Evolutionary conservation across 53 echinoderm and acorn worm species (phyloP).

Genomic region (Holothuria leucospilota): DNA sequence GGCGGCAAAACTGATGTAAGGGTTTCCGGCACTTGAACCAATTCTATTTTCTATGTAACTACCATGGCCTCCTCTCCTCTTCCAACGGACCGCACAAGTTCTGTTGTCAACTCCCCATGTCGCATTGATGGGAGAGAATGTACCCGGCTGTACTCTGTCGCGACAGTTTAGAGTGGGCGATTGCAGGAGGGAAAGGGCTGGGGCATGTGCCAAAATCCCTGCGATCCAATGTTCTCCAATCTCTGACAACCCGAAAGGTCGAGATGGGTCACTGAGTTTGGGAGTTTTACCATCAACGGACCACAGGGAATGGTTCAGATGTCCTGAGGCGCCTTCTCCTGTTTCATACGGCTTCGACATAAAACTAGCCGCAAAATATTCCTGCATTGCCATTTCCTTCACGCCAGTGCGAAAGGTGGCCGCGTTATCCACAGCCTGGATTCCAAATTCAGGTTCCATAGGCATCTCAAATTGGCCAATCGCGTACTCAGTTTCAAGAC

Average conservation of each 20-base stretch:
- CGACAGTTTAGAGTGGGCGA: slow-evolving; percentile 66
- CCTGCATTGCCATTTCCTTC: slow-evolving; percentile 49
- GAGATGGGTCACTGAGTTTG: too few species aligned
- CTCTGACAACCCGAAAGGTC: slow-evolving; percentile 25
- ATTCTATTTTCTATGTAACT: slow-evolving; percentile 64
- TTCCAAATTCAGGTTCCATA: too few species aligned
- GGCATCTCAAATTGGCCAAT: too few species aligned
- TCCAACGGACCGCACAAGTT: slow-evolving; percentile 42
- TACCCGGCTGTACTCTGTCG: slow-evolving; percentile 43
- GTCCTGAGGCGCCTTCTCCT: slow-evolving; percentile 36
- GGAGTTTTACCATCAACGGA: slow-evolving; percentile 32
- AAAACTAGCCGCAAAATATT: slow-evolving; percentile 52
- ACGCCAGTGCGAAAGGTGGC: slow-evolving; percentile 42
- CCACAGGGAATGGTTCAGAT: slow-evolving; percentile 69
- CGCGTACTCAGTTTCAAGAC: too few species aligned
- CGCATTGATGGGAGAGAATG: slow-evolving; percentile 63
- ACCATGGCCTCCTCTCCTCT: slow-evolving; percentile 45
- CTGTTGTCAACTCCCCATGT: slow-evolving; percentile 71
- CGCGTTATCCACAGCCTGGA: slow-evolving; percentile 52
- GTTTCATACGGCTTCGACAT: slow-evolving; percentile 61
- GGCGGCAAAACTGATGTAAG: slow-evolving; percentile 40
- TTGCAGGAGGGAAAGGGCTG: slow-evolving; percentile 54
- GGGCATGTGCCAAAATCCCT: slow-evolving; percentile 70
- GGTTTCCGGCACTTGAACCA: slow-evolving; percentile 41
- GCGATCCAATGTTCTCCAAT: slow-evolving; percentile 72